phyloP scores from a whole-genome alignment of 92 coral and sea anemone genomes.

The Epizoanthus fatuus region DNA sequence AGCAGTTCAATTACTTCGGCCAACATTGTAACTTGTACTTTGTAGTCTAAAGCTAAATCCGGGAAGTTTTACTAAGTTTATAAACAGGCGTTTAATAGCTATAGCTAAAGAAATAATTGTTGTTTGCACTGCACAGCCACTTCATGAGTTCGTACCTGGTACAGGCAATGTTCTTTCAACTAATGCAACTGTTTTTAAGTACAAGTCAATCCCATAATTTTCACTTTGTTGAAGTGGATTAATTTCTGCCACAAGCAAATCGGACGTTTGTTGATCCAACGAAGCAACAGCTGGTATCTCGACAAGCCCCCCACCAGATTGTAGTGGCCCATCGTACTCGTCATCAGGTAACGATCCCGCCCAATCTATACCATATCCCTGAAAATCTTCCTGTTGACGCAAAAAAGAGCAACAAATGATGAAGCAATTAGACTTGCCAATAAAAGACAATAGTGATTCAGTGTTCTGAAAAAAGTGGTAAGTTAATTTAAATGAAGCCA shows the following conservation, averaged over 20 bases:
- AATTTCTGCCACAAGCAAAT: slow-evolving; percentile 27
- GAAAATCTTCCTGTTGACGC: slow-evolving; percentile 27
- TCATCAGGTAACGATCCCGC: slow-evolving; percentile 18
- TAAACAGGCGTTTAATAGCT: background rate
- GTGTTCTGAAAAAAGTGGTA: background rate
- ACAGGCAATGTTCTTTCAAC: background rate
- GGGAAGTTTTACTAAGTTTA: too few relatives aligned
- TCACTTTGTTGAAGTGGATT: slow-evolving; percentile 17
- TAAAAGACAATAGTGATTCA: background rate
- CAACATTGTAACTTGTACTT: too few relatives aligned
- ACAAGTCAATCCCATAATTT: slow-evolving; percentile 27
- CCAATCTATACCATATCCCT: slow-evolving; percentile 29
- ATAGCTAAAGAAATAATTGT: background rate
- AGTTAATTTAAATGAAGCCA: slow-evolving; percentile 1
- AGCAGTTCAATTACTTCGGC: too few relatives aligned
- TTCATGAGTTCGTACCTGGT: background rate
- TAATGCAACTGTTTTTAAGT: slow-evolving; percentile 19
- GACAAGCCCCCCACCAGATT: slow-evolving; percentile 20
- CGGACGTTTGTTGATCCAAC: slow-evolving; percentile 10
- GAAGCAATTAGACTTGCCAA: background rate
- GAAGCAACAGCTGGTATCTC: background rate
- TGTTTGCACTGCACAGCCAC: too few relatives aligned
- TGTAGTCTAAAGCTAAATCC: too few relatives aligned
- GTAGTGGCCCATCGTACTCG: slow-evolving; percentile 17
- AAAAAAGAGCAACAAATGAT: slow-evolving; percentile 2